Percentiles rank a stretch among this genome's conserved stretches.
These are phyloP conservation scores for Oceanodroma tethys DNA, from an alignment of 2,113 vertebrate genomes.

Conservation along the genomic window DNA sequence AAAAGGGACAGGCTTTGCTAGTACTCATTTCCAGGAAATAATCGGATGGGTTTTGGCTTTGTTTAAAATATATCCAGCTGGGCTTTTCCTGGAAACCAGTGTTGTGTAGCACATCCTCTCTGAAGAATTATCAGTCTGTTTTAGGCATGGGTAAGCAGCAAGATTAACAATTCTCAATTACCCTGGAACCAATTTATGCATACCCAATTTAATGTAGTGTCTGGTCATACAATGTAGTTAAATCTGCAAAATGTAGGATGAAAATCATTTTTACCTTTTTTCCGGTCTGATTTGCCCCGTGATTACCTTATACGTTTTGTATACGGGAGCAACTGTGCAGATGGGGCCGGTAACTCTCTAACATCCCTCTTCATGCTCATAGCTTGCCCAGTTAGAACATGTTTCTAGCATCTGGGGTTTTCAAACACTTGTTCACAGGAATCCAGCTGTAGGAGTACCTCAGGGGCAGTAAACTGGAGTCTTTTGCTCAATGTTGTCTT, in stretches of 20 bases:
- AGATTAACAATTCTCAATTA: background rate
- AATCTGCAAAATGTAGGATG: background rate
- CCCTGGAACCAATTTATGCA: background rate
- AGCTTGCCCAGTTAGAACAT: background rate
- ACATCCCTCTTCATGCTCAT: background rate
- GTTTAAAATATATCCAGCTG: background rate
- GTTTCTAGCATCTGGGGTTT: background rate
- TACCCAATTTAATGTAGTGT: background rate
- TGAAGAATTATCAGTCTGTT: background rate
- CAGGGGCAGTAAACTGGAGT: background rate
- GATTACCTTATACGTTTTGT: background rate
- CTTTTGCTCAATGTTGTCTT: background rate
- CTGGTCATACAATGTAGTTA: background rate
- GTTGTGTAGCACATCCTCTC: background rate
- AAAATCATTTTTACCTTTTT: background rate
- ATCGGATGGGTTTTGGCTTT: background rate
- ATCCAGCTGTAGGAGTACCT: background rate
- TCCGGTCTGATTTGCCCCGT: background rate
- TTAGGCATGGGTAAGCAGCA: background rate
- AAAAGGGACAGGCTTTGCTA: background rate
- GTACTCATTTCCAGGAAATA: constrained; percentile 14
- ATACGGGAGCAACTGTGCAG: background rate
- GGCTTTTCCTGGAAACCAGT: constrained; percentile 39
- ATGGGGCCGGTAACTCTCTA: background rate
- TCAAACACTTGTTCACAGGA: background rate